These are phyloP conservation scores for Actinia equina DNA, from an alignment of 64 coral and sea anemone genomes.

Conservation along the genomic window DNA sequence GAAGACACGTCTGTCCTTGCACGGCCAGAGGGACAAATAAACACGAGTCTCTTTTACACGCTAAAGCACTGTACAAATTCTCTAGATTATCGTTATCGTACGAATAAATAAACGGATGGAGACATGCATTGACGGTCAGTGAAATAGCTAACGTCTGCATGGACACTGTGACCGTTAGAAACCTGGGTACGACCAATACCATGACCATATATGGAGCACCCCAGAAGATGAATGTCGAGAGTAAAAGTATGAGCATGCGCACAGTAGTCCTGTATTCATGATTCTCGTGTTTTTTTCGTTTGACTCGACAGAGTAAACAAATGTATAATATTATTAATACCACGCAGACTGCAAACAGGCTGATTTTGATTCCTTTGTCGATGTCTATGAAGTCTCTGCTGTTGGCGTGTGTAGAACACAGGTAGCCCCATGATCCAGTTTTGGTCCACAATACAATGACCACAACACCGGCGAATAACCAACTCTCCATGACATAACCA, in stretches of 20 bases:
- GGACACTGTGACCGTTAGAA: constrained; percentile 55
- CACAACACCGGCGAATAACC: constrained; percentile 74
- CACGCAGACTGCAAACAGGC: constrained; percentile 48
- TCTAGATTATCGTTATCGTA: constrained; percentile 85
- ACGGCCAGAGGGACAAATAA: neutral
- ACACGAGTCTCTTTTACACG: constrained; percentile 57
- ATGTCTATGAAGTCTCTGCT: constrained; percentile 66
- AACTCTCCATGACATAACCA: constrained; percentile 85
- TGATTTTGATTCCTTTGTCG: constrained; percentile 60
- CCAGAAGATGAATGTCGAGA: constrained; percentile 78
- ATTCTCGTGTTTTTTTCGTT: constrained; percentile 8
- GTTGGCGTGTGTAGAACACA: constrained; percentile 73
- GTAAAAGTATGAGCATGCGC: constrained; percentile 60
- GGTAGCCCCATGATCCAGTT: constrained; percentile 71
- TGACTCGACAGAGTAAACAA: constrained; percentile 55
- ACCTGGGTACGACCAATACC: constrained; percentile 53
- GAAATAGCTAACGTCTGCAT: constrained; percentile 79
- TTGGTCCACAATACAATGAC: constrained; percentile 84
- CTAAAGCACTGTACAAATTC: constrained; percentile 71
- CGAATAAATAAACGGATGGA: constrained; percentile 84
- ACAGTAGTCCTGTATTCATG: constrained; percentile 62
- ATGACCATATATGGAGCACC: constrained; percentile 67
- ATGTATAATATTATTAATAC: constrained; percentile 54
- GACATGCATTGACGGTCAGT: constrained; percentile 72
- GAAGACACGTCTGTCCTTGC: constrained; percentile 6